Evolutionary conservation across 2,888 invertebrate species (phyloP).

Genomic region (Taenaris catops): DNA sequence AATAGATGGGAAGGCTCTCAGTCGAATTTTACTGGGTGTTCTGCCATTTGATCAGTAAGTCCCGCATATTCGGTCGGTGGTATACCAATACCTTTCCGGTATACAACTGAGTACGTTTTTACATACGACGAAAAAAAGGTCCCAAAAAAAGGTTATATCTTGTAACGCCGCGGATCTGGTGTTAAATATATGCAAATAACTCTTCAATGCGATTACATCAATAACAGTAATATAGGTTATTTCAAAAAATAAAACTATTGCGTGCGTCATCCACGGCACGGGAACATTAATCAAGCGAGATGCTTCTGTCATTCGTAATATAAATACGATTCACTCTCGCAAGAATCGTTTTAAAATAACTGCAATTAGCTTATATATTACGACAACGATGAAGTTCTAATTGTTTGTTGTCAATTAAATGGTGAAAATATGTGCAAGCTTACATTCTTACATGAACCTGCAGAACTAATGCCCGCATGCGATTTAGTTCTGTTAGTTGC

Average conservation of each 20-base stretch:
- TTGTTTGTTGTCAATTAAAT: too few species aligned
- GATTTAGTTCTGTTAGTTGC: too few species aligned
- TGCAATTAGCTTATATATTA: conserved; percentile 9
- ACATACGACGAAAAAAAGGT: neutral
- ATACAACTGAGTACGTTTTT: too few species aligned
- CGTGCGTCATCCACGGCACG: conserved; percentile 17
- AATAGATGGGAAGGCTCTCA: too few species aligned
- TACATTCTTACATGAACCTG: too few species aligned
- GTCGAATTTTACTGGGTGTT: too few species aligned
- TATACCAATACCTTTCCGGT: too few species aligned
- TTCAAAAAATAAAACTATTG: conserved; percentile 15
- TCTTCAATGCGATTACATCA: conserved; percentile 3
- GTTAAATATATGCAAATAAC: neutral
- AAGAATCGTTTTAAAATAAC: conserved; percentile 13
- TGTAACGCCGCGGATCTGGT: too few species aligned
- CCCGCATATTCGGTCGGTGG: too few species aligned
- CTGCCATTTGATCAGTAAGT: too few species aligned
- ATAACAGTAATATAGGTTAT: conserved; percentile 6
- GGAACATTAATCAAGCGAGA: conserved; percentile 20
- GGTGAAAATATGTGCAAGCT: neutral
- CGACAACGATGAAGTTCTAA: too few species aligned
- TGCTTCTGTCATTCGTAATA: conserved; percentile 18
- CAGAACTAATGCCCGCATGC: too few species aligned
- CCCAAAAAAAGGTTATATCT: neutral
- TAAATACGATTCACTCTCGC: conserved; percentile 16